A percentile compares a stretch with the other conserved stretches of the same genome.
Evolutionary conservation across 2,888 invertebrate species (phyloP).

Genomic region (Poecilus cupreus): DNA sequence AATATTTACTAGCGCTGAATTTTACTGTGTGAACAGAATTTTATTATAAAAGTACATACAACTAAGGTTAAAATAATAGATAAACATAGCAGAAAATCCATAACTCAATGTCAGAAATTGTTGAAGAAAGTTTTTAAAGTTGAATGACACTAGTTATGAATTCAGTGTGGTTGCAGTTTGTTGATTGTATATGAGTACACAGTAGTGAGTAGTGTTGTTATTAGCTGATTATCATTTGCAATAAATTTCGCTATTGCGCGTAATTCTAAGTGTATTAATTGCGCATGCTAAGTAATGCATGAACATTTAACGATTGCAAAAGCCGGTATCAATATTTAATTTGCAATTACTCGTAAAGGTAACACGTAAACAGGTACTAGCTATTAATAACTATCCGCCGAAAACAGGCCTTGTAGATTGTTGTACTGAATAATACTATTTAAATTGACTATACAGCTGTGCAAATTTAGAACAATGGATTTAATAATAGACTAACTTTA

Average conservation of each 20-base stretch:
- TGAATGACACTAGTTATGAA: no score
- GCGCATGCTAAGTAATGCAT: neutral
- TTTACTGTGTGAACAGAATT: no score
- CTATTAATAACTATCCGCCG: neutral
- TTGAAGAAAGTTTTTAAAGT: no score
- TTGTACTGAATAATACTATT: constrained; percentile 16
- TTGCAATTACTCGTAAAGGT: constrained; percentile 7
- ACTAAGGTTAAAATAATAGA: no score
- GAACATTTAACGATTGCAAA: constrained; percentile 1
- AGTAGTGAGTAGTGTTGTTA: neutral
- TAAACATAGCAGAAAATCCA: no score
- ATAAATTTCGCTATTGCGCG: neutral
- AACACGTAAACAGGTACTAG: neutral
- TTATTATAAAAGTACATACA: no score
- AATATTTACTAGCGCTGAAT: no score
- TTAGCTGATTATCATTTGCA: neutral
- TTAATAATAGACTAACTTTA: constrained; percentile 18
- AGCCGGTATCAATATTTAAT: constrained; percentile 20
- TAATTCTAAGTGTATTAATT: neutral
- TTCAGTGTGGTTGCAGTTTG: no score
- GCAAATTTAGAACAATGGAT: neutral
- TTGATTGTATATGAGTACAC: neutral
- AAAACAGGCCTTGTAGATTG: neutral
- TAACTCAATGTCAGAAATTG: no score
- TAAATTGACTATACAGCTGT: neutral